These are phyloP conservation scores for Salvelinus sp. DNA, from an alignment of 2,113 vertebrate species.

Conservation along the genomic window DNA sequence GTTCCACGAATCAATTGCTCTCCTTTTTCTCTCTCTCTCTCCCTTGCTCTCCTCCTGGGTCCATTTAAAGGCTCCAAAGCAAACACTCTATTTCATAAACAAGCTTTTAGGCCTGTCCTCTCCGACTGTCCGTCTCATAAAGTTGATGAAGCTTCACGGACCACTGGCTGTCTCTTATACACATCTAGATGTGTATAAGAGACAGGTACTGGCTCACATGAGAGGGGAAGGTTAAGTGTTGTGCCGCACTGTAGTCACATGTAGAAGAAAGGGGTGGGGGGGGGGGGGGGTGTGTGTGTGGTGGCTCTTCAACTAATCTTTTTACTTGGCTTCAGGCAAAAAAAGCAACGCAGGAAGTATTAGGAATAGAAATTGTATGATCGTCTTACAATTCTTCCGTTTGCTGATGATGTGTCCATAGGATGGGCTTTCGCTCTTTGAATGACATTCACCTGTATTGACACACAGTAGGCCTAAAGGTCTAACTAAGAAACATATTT, in stretches of 20 bases:
- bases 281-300: not conserved
- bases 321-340: too few relatives aligned
- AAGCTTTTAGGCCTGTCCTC: slow-evolving; percentile 64
- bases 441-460: too few relatives aligned
- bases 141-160: slow-evolving; percentile 63
- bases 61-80: slow-evolving; percentile 69
- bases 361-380: too few relatives aligned
- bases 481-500: too few relatives aligned
- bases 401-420: too few relatives aligned
- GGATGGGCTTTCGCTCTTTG: too few relatives aligned
- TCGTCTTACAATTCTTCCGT: too few relatives aligned
- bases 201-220: slow-evolving; percentile 56
- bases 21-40: slow-evolving; percentile 41
- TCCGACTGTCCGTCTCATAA: slow-evolving; percentile 65
- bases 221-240: slow-evolving; percentile 47
- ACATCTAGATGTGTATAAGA: too few relatives aligned
- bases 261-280: slow-evolving; percentile 1
- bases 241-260: slow-evolving; percentile 31
- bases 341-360: too few relatives aligned
- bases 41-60: slow-evolving; percentile 34
- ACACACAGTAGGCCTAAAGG: too few relatives aligned
- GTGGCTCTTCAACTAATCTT: too few relatives aligned
- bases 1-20: slow-evolving; percentile 52
- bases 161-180: too few relatives aligned
- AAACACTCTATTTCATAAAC: slow-evolving; percentile 73